Evolutionary conservation across 2,888 invertebrate species (phyloP), one percentile per base, ranked within the genome.

Genomic region (Oxystoma pomonae): DNA sequence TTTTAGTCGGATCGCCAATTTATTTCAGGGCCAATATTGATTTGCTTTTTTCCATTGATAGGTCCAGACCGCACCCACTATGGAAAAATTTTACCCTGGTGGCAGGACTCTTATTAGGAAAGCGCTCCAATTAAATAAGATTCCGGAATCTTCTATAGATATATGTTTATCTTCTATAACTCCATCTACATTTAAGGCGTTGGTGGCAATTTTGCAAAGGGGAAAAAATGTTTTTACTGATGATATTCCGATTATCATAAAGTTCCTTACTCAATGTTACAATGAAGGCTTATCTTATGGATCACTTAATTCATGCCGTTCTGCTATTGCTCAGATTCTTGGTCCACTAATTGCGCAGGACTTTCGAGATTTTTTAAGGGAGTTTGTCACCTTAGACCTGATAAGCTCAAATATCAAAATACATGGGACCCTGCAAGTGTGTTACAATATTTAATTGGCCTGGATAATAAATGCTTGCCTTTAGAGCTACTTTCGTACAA

Each of bases 51-150:
- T 66, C 63, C 35, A 12, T 35, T 35, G 35, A 35, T 35, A 35
- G 35, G 35, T 35, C 35, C 35, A 35, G 12, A 35, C 61, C 62
- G 1, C 66, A 66, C 17, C 66, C 63, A 12, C 55, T 69, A 18
- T 64, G 59, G 35, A 63, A 20, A 53, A 70, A 3, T 62, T 72
- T 69, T 67, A 69, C 64, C 58, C 64, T 64, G 64, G 64, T 58
- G 53, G 66, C 59, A 51, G 66, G 63, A 3, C 22, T 58, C 52
- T 35, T 63, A 35, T 65, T 52, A 12, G 49, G 58, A 35, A 56
- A 57, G 58, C 63, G 16, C 58, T 61, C 16, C n/a, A 19, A 17
- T 49, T 5, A 50, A 55, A 50, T 20, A 55, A 53, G 12, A 18
- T 66, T 55, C 65, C 60, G 52, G 5, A 22, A 3, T 21, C 53